Conservation (phyloP, 2,113 vertebrate genomes). For the Motacilla alba region DNA sequence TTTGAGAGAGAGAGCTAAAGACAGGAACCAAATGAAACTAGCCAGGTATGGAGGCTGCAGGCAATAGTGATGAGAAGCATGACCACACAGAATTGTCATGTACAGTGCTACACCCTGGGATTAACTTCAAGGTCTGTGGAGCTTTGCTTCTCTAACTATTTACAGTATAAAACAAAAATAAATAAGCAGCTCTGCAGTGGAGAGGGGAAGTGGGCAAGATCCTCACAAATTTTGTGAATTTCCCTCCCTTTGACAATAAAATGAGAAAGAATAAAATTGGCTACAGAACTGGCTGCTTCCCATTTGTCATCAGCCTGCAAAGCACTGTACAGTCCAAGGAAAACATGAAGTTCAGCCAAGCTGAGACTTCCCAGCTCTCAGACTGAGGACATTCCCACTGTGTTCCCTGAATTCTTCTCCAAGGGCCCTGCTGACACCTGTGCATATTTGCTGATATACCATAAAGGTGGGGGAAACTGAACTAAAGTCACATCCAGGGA, state of each 20-base stretch:
- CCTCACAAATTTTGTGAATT: not conserved
- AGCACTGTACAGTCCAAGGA: not conserved
- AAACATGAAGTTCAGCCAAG: not conserved
- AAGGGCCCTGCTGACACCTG: not conserved
- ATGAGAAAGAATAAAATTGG: constrained; percentile 1
- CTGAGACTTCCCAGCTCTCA: not conserved
- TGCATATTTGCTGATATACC: not conserved
- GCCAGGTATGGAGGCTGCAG: not conserved
- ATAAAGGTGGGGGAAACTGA: not conserved
- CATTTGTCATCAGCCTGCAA: not conserved
- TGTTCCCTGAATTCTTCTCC: not conserved
- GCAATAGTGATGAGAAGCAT: not conserved
- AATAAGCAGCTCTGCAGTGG: not conserved
- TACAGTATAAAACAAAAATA: not conserved
- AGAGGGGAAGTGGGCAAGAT: not conserved
- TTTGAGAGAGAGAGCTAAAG: not conserved
- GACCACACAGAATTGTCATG: not conserved
- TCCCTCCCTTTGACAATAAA: not conserved
- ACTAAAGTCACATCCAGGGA: not conserved
- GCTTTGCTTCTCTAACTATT: constrained; percentile 1
- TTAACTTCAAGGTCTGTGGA: not conserved
- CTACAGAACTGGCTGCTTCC: not conserved
- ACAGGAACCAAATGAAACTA: not conserved
- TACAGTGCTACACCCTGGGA: not conserved
- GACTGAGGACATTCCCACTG: not conserved